Percentiles rank a stretch among this genome's conserved stretches.
These are phyloP conservation scores for Perodicticus potto DNA, from an alignment of 2,797 vertebrate genomes.

Conservation along the genomic window DNA sequence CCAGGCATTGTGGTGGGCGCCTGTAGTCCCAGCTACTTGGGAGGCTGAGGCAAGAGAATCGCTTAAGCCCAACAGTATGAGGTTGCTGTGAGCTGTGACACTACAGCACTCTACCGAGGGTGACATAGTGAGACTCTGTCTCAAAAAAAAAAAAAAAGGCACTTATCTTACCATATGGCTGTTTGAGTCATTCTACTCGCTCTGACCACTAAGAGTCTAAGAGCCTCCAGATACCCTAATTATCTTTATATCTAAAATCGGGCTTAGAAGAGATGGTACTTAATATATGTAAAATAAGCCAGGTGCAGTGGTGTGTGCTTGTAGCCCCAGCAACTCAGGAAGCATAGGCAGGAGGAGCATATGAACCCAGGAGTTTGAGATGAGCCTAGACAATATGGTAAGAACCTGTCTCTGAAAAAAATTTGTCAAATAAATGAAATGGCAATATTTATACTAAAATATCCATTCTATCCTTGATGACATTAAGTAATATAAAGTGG, in stretches of 20 bases:
- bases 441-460: slow-evolving; percentile 64
- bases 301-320: not conserved
- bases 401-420: not conserved
- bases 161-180: not conserved
- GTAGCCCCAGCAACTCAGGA: not conserved
- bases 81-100: no score
- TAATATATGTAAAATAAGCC: not conserved
- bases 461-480: not conserved
- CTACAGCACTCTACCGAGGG: no score
- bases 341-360: not conserved
- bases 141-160: no score
- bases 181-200: not conserved
- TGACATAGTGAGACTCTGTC: no score
- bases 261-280: not conserved
- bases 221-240: slow-evolving; percentile 41
- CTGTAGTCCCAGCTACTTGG: no score
- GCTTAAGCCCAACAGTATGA: no score
- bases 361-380: not conserved
- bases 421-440: slow-evolving; percentile 61
- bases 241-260: slow-evolving; percentile 49
- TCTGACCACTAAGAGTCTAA: not conserved
- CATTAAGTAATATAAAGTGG: slow-evolving; percentile 18
- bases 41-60: no score
- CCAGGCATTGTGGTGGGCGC: no score
- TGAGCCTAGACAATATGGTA: not conserved